Base-by-base conservation (phyloP, 2,888 invertebrate species). In the Hyalella azteca region DNA sequence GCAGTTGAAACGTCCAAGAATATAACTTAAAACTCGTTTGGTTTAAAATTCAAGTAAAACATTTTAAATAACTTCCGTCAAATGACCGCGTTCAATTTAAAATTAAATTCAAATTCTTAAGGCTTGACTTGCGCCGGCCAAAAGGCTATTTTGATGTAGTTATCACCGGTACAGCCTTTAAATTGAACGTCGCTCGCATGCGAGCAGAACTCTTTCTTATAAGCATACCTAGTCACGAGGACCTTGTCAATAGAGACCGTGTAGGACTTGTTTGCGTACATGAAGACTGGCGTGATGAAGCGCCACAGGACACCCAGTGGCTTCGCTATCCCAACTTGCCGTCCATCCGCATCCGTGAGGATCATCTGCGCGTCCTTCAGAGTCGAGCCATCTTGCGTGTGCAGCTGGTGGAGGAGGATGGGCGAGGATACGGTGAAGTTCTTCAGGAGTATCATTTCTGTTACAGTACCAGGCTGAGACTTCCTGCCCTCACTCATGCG, bases 61-160 rank as follows among this genome's bases (percentile, higher is more conserved):
- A 54, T 26, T 13, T 54, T 54, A 54, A 54, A 54, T 54, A 54
- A 54, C 1, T 26, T 54, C 29, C 29, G 54, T 54, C 54, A 29
- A 3, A 26, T n/a, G 66, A 66, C 66, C 36, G 19, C 66, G 66
- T 66, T 15, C 36, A 36, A 11, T 5, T 29, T 7, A 29, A 54
- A 54, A 54, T 26, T 54, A 29, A 9, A 5, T 54, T 1, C 1
- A 54, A 26, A 22, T 54, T 19, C 3, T 54, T 3, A 54, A 54
- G 26, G 11, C 54, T 54, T 54, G 22, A 9, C 29, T 4, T 54
- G 36, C 19, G 66, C 66, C 13, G 66, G 66, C 66, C 66, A 66
- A 36, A 66, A 66, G 19, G 29, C 66, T 19, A 66, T 32, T 66
- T 29, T 66, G 19, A 66, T 66, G 36, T 66, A 66, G 36, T 66